Conservation (phyloP, 2,113 vertebrate species). For the Dissostichus mawsoni region DNA sequence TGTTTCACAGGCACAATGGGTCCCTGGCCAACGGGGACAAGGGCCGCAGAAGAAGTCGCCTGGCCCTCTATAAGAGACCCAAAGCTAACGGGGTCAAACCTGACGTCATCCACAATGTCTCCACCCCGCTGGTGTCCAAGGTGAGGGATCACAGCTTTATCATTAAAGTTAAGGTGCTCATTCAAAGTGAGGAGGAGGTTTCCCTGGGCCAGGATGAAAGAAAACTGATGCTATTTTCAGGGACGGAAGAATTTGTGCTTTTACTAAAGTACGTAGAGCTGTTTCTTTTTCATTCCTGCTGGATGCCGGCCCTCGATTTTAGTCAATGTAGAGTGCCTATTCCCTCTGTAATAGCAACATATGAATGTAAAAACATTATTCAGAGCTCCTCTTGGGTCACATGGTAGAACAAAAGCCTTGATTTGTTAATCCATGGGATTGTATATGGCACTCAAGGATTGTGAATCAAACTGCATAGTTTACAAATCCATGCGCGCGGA, state of each 20-base stretch:
- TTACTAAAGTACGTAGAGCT: neutral
- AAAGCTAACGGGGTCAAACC: constrained; percentile 92
- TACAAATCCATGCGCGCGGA: too few species aligned
- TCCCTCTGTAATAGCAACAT: too few species aligned
- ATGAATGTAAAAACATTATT: too few species aligned
- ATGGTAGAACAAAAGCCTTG: too few species aligned
- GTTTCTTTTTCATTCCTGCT: too few species aligned
- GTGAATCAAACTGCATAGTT: too few species aligned
- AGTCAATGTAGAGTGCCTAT: too few species aligned
- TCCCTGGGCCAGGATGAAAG: neutral
- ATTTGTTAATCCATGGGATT: too few species aligned
- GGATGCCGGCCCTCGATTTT: too few species aligned
- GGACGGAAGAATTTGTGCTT: neutral
- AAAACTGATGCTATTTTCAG: neutral
- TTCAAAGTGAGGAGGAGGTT: neutral
- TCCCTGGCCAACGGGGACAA: constrained; percentile 90
- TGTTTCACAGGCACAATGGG: constrained; percentile 87
- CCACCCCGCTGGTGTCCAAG: constrained; percentile 90
- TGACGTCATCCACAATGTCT: constrained; percentile 90
- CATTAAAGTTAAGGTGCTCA: neutral
- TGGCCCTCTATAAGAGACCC: constrained; percentile 89
- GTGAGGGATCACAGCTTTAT: constrained; percentile 65
- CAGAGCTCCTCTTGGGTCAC: too few species aligned
- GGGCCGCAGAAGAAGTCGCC: constrained; percentile 89
- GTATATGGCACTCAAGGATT: too few species aligned